A percentile compares a stretch with the other conserved stretches of the same genome.
These are phyloP conservation scores for Lepidurus couesii DNA, from an alignment of 1,140 invertebrate species.

Conservation along the genomic window DNA sequence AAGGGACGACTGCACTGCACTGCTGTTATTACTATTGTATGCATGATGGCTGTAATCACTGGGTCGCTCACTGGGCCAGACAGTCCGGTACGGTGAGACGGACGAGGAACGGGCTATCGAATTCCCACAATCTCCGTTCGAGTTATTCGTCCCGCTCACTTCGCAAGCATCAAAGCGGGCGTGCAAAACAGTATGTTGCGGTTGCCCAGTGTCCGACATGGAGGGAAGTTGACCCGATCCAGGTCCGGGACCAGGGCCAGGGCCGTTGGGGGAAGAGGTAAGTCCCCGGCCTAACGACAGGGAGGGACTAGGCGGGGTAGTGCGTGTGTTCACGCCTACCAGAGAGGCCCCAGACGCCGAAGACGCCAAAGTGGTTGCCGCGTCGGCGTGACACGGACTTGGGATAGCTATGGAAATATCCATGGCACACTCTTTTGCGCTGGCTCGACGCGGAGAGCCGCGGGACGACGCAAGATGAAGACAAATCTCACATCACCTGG, in stretches of 20 bases:
- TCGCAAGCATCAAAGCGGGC: constrained; percentile 33
- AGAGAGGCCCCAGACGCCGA: constrained; percentile 28
- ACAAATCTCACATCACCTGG: constrained; percentile 22
- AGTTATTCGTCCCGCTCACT: constrained; percentile 1
- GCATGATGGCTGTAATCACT: constrained; percentile 23
- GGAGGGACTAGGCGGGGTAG: neutral
- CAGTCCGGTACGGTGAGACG: neutral
- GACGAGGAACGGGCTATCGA: neutral
- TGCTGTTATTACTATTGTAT: constrained; percentile 23
- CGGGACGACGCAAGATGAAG: neutral
- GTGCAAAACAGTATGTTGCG: constrained; percentile 23
- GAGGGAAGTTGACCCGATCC: neutral
- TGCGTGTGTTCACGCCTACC: constrained; percentile 25
- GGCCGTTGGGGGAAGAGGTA: neutral
- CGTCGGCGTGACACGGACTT: constrained; percentile 30
- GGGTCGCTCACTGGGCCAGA: constrained; percentile 1
- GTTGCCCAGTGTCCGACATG: constrained; percentile 30
- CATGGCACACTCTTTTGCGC: constrained; percentile 21
- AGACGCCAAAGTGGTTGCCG: constrained; percentile 8
- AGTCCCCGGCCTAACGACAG: constrained; percentile 8
- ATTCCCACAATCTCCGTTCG: neutral
- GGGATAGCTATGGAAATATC: constrained; percentile 34
- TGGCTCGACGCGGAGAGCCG: neutral
- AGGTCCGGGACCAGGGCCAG: neutral
- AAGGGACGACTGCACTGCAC: neutral